Percentiles rank a stretch among this genome's conserved stretches.
phyloP scores from a whole-genome alignment of 2,797 vertebrate genomes.

The Rhinichthys osculus region DNA sequence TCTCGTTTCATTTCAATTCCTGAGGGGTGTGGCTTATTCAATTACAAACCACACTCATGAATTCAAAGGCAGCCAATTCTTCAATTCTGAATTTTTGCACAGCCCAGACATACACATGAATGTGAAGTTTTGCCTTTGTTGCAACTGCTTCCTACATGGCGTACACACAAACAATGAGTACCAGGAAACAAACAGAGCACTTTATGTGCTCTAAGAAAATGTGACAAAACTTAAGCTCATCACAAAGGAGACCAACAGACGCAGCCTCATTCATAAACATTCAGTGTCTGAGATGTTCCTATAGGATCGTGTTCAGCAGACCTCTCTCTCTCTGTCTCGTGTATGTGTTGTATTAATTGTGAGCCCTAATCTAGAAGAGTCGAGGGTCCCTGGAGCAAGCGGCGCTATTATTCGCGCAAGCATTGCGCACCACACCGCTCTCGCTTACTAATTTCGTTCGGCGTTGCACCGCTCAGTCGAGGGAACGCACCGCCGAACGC shows the following conservation, averaged over 20 bases:
- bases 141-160: slow-evolving; percentile 13
- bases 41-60: slow-evolving; percentile 7
- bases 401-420: slow-evolving; percentile 66
- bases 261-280: slow-evolving; percentile 44
- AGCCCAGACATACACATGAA: slow-evolving; percentile 34
- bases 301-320: slow-evolving; percentile 48
- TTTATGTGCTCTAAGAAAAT: slow-evolving; percentile 17
- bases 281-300: slow-evolving; percentile 49
- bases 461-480: slow-evolving; percentile 64
- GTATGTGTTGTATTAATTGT: slow-evolving; percentile 69
- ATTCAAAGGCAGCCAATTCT: slow-evolving; percentile 16
- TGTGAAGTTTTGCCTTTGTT: slow-evolving; percentile 35
- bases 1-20: background rate
- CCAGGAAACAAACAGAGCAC: slow-evolving; percentile 22
- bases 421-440: slow-evolving; percentile 47
- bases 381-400: slow-evolving; percentile 65
- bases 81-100: background rate
- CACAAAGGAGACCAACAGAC: slow-evolving; percentile 29
- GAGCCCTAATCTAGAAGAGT: slow-evolving; percentile 72
- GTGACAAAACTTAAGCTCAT: slow-evolving; percentile 7
- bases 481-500: slow-evolving; percentile 57
- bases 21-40: background rate
- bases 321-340: slow-evolving; percentile 22
- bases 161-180: slow-evolving; percentile 9
- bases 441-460: slow-evolving; percentile 72